A percentile compares a stretch with the other conserved stretches of the same genome.
Evolutionary conservation across 2,797 vertebrate genomes (phyloP).

Genomic region (Acanthornis magna): DNA sequence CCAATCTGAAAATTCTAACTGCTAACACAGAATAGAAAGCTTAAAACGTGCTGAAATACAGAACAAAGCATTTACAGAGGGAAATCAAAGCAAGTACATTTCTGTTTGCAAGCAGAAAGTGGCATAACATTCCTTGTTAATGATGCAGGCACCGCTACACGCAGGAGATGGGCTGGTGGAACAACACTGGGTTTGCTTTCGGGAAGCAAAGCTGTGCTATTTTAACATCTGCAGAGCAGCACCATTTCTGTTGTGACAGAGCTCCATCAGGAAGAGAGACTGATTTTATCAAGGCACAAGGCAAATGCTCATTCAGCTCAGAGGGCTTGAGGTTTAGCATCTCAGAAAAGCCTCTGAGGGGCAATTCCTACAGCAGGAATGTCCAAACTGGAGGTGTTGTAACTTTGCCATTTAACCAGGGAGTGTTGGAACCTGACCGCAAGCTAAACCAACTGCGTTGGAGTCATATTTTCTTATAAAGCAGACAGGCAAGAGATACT

Average conservation of each 20-base stretch:
- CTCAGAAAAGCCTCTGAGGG: not conserved
- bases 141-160: not conserved
- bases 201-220: not conserved
- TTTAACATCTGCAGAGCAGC: not conserved
- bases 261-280: not conserved
- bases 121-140: not conserved
- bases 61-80: constrained; percentile 34
- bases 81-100: constrained; percentile 38
- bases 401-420: not conserved
- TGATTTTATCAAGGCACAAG: not conserved
- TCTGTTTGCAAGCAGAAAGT: constrained; percentile 2
- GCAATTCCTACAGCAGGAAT: not conserved
- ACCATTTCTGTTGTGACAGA: not conserved
- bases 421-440: not conserved
- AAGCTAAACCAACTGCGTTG: not conserved
- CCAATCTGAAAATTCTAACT: constrained; percentile 38
- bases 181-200: not conserved
- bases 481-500: not conserved
- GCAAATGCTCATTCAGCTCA: not conserved
- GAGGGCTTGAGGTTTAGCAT: not conserved
- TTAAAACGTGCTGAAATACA: constrained; percentile 36
- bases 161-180: not conserved
- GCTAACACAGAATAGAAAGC: not conserved
- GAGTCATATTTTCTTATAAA: not conserved
- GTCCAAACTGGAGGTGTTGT: not conserved